Evolutionary conservation across 2,113 vertebrate genomes (phyloP), one percentile per base, ranked within the genome.

Genomic region (Anarrhichthys ocellatus): DNA sequence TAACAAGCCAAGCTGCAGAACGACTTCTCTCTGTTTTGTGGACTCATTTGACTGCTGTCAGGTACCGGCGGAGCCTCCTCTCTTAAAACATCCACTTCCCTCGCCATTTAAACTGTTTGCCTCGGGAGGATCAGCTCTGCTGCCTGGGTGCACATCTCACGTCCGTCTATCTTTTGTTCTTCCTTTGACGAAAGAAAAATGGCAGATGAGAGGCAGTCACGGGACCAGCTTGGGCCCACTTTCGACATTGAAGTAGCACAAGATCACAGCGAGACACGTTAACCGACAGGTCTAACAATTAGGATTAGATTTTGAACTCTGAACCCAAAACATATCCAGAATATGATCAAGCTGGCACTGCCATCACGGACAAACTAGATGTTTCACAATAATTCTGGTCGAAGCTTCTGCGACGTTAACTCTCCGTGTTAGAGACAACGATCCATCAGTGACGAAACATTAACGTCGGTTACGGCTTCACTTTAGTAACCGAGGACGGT

Each of bases 31-130:
- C 68, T 72, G 52, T 84, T 84, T 74, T 70, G 81, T 59, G 48
- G 72, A 74, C 86, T 87, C 54, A 83, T 85, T 89, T 76, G 70
- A 79, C 79, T 86, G 80, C 73, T 85, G 83, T 82, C 85, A 90
- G 78, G 68, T 79, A 78, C 70, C 82, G 82, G 61, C 76, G 81
- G 87, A 84, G 79, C 62, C 64, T 68, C 32, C 62, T 61, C 76
- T 86, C 77, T 81, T 62, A 71, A 86, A 82, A 85, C 46, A 73
- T 74, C 66, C 50, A 72, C 81, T 81, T 86, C 76, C 68, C 66
- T 56, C 79, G 66, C 66, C 68, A 83, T 82, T 81, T 70, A 71
- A 65, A 80, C 75, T 50, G 64, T 80, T 90, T 18, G 73, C 71
- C 84, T 78, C 42, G 54, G 81, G 84, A 88, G 67, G 65, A 81